Evolutionary conservation across 35 echinoderm and acorn worm species (phyloP), one percentile per base, ranked within the genome.

Genomic region (Ophiothrix spiculata): DNA sequence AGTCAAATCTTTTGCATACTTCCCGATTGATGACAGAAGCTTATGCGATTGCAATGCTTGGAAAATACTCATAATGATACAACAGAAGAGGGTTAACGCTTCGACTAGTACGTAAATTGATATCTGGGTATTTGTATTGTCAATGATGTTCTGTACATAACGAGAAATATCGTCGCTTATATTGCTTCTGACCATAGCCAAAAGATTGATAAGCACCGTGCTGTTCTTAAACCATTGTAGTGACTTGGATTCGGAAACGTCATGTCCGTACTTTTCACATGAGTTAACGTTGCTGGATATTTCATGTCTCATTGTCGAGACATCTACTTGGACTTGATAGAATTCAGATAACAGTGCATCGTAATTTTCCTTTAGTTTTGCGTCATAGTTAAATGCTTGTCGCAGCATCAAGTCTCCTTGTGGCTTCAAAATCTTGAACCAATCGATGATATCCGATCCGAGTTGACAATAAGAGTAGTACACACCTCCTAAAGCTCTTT

Each of bases 211-310:
- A 38, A 75, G 75, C 32, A 38, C 16, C 1, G 87, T 89, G 56
- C 64, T 83, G 40, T 89, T 89, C 16, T 46, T 21, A 39, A 89
- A 89, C 87, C 87, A 89, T 25, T 77, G 39, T 23, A 74, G 31
- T 13, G 87, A 64, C 79, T 35, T n/a, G 16, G 0, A 4, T 31
- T 35, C n/a, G 15, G 37, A 37, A 15, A 32, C 35, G 17, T 34
- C 79, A 3, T 19, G 21, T 1, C 79, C 80, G 49, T 76, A 69
- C 19, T 16, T 89, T 0, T 32, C 39, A 35, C 87, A 89, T 32
- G 87, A 56, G 36, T 83, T 40, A 4, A 1, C 63, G 35, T 81
- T 81, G 15, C 0, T 29, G 2, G 11, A 11, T 1, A 89, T 89
- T 54, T 89, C 80, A 0, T 75, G 19, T 2, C 87, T 35, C 87